A percentile compares a stretch with the other conserved stretches of the same genome.
Conservation (phyloP, 2,797 vertebrate genomes). For the Parauchenoglanis punctatus region DNA sequence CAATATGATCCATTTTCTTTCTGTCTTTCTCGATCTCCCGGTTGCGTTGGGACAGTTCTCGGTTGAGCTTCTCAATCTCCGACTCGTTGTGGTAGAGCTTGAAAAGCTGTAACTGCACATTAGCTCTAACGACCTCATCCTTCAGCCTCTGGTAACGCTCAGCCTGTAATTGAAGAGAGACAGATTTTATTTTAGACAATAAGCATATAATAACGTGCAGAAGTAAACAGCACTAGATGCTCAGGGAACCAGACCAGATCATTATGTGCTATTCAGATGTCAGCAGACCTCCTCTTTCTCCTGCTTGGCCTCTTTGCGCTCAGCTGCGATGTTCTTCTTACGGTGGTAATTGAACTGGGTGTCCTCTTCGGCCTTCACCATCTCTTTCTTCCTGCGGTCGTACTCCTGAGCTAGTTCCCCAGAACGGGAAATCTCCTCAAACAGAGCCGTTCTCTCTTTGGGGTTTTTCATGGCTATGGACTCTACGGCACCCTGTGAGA, state of each 20-base stretch:
- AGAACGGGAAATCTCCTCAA: conserved; percentile 95
- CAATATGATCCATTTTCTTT: conserved; percentile 93
- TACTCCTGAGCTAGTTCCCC: conserved; percentile 72
- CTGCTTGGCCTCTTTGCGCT: conserved; percentile 96
- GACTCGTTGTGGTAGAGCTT: conserved; percentile 94
- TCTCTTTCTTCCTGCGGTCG: conserved; percentile 95
- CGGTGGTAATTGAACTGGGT: conserved; percentile 97
- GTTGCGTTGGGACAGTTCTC: conserved; percentile 86
- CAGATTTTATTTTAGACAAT: neutral
- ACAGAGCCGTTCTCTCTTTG: conserved; percentile 91
- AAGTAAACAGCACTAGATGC: neutral
- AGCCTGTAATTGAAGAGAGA: conserved; percentile 71
- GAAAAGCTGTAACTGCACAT: conserved; percentile 94
- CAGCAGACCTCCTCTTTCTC: conserved; percentile 91
- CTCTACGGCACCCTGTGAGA: conserved; percentile 85
- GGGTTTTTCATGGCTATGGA: conserved; percentile 95
- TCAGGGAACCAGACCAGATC: neutral
- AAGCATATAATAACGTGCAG: too few relatives aligned
- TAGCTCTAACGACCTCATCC: conserved; percentile 91
- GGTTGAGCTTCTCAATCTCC: conserved; percentile 92
- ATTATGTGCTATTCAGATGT: neutral
- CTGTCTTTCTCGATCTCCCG: conserved; percentile 95
- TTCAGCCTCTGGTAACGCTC: conserved; percentile 95
- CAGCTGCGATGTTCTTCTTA: conserved; percentile 96
- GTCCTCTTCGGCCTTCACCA: conserved; percentile 98